A percentile compares a stretch with the other conserved stretches of the same genome.
These are phyloP conservation scores for Trematocara marginatum DNA, from an alignment of 2,113 vertebrate genomes.

Conservation along the genomic window DNA sequence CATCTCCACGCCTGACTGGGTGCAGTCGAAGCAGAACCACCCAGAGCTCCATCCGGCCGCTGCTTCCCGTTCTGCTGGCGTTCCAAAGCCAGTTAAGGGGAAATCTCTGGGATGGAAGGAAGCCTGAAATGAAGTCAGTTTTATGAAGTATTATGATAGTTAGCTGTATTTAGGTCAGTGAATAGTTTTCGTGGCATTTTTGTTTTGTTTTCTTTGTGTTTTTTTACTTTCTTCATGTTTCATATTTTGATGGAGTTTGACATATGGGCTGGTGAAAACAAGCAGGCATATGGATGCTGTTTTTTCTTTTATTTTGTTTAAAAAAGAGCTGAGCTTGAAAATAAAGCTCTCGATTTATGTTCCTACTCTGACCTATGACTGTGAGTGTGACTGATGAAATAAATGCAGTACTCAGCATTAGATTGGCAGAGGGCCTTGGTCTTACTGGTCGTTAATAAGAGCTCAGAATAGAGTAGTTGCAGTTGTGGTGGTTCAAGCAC, in stretches of 20 bases:
- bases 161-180: not conserved
- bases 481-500: not conserved
- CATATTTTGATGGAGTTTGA: not conserved
- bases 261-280: not conserved
- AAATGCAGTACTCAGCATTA: not conserved
- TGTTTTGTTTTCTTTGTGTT: not conserved
- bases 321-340: not conserved
- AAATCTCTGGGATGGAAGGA: not conserved
- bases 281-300: not conserved
- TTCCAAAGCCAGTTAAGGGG: not conserved
- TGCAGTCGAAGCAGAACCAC: not conserved
- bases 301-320: accelerated
- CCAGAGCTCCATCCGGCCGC: not conserved
- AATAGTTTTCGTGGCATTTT: accelerated
- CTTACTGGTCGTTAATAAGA: accelerated
- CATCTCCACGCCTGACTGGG: not conserved
- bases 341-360: not conserved
- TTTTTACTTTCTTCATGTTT: accelerated
- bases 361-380: not conserved
- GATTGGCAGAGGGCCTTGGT: not conserved
- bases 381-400: not conserved
- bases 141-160: not conserved
- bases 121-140: not conserved
- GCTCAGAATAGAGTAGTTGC: not conserved
- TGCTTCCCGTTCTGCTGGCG: not conserved